A percentile compares a stretch with the other conserved stretches of the same genome.
These are phyloP conservation scores for Trichomalopsis sarcophagae DNA, from an alignment of 1,140 invertebrate genomes.

Conservation along the genomic window DNA sequence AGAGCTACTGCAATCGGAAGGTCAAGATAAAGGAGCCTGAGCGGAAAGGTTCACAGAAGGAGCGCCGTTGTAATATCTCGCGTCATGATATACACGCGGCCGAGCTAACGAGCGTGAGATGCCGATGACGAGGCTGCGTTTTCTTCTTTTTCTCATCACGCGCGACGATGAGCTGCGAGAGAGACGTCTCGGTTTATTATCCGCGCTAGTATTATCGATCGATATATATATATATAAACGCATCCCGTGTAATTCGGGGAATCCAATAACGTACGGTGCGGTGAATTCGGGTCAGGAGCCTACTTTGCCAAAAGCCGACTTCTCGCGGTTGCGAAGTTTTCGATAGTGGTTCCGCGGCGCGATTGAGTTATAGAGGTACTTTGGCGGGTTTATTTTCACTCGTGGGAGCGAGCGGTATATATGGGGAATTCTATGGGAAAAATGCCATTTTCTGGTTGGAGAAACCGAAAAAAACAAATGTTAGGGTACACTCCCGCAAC, in stretches of 20 bases:
- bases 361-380: neutral
- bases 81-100: conserved; percentile 21
- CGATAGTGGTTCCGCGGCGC: too few species aligned
- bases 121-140: conserved; percentile 35
- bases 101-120: conserved; percentile 42
- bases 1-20: neutral
- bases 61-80: conserved; percentile 19
- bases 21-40: conserved; percentile 17
- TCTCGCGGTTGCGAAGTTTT: too few species aligned
- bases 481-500: too few species aligned
- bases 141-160: neutral
- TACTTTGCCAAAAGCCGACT: neutral
- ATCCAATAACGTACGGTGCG: too few species aligned
- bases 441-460: too few species aligned
- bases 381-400: too few species aligned
- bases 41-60: neutral
- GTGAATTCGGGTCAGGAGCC: neutral
- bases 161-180: neutral
- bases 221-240: neutral
- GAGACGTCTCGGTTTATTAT: neutral
- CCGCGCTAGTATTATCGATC: neutral
- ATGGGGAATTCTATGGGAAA: too few species aligned
- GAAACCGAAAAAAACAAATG: too few species aligned
- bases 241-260: neutral
- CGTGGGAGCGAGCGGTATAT: too few species aligned